Evolutionary conservation across 64 coral and sea anemone species (phyloP).

Genomic region (Montipora efflorescens): DNA sequence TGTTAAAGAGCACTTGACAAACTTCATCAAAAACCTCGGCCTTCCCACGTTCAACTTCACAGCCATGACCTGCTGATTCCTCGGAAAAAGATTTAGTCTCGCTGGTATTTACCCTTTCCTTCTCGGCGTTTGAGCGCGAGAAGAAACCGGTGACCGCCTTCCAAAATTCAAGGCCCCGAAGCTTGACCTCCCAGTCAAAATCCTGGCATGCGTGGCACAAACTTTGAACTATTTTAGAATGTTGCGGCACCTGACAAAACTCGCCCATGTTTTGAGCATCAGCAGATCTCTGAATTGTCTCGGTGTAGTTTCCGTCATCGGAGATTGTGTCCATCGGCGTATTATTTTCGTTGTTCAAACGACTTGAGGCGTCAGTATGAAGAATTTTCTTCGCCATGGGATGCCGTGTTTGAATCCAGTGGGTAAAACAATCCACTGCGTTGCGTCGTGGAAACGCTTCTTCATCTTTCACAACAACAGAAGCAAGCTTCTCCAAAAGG

Average conservation of each 20-base stretch:
- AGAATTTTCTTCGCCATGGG: slow-evolving; percentile 50
- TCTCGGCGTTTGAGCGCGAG: background rate
- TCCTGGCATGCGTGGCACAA: slow-evolving; percentile 70
- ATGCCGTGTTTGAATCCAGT: slow-evolving; percentile 69
- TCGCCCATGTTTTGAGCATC: background rate
- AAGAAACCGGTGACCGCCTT: slow-evolving; percentile 52
- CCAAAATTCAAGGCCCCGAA: slow-evolving; percentile 76
- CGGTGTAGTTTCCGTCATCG: background rate
- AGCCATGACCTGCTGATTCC: background rate
- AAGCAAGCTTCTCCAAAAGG: slow-evolving; percentile 52
- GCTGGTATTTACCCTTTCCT: background rate
- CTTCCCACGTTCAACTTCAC: background rate
- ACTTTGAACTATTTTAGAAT: background rate
- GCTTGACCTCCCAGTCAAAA: slow-evolving; percentile 95
- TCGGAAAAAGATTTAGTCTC: background rate
- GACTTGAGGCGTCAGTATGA: background rate
- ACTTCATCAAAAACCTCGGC: background rate
- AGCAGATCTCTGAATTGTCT: background rate
- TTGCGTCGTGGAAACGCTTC: slow-evolving; percentile 87
- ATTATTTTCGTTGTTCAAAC: background rate
- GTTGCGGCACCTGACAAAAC: background rate
- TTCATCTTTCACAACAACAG: slow-evolving; percentile 59
- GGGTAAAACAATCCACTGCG: slow-evolving; percentile 62
- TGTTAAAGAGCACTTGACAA: slow-evolving; percentile 14
- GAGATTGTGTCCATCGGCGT: background rate